A percentile compares a stretch with the other conserved stretches of the same genome.
Conservation (phyloP, 30 jellyfish, hydroid and myxozoan genomes). For the Phacellophora camtschatica region DNA sequence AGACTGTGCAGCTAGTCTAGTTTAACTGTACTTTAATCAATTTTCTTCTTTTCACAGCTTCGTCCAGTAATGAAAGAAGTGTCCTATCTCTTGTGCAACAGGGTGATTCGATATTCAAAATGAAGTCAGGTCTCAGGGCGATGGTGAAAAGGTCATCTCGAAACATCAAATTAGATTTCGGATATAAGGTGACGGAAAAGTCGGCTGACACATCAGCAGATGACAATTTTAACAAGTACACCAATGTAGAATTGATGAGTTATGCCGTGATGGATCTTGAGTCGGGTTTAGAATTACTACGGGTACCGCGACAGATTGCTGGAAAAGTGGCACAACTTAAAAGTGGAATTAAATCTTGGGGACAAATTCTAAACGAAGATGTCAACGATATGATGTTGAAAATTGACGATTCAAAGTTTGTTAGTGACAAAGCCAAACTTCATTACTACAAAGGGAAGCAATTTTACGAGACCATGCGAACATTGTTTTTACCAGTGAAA, state of each 20-base stretch:
- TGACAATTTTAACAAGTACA: conserved; percentile 44
- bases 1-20: too few species aligned
- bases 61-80: conserved; percentile 8
- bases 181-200: conserved; percentile 52
- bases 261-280: conserved; percentile 69
- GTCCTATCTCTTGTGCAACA: conserved; percentile 44
- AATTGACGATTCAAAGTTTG: conserved; percentile 32
- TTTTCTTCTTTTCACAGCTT: background rate
- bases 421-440: conserved; percentile 2
- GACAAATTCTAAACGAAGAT: conserved; percentile 36
- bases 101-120: conserved; percentile 58
- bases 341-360: conserved; percentile 34
- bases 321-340: background rate
- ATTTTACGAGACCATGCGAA: background rate
- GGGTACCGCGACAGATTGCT: background rate
- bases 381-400: conserved; percentile 12
- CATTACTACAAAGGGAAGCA: conserved; percentile 56
- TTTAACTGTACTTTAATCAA: background rate
- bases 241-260: conserved; percentile 31
- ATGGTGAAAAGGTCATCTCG: conserved; percentile 38
- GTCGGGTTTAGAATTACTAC: conserved; percentile 11
- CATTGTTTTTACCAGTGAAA: background rate
- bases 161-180: conserved; percentile 26
- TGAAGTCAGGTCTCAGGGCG: conserved; percentile 85
- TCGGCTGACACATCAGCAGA: conserved; percentile 45